Conservation (phyloP, 2,797 vertebrate genomes). For the Syngnathus rostellatus region DNA sequence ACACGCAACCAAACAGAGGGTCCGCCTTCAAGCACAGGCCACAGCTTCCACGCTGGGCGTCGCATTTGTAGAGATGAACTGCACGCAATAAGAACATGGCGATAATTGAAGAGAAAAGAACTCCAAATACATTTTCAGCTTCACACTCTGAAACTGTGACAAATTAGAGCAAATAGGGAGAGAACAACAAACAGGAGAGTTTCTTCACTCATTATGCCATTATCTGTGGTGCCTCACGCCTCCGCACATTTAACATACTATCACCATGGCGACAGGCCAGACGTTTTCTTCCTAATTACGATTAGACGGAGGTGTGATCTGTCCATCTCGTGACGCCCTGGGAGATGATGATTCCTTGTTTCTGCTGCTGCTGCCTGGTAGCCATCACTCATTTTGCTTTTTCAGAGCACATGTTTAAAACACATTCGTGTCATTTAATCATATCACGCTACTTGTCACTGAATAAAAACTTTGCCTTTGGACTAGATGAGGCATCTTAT, state of each 20-base stretch:
- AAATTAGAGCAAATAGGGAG: conserved; percentile 9
- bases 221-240: conserved; percentile 23
- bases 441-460: too few species aligned
- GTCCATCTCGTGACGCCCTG: conserved; percentile 54
- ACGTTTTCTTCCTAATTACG: conserved; percentile 68
- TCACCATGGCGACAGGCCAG: conserved; percentile 65
- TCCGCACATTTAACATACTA: conserved; percentile 48
- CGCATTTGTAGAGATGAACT: conserved; percentile 98
- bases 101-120: not conserved
- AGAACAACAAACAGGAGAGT: conserved; percentile 21
- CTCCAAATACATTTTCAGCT: not conserved
- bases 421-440: not conserved
- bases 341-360: conserved; percentile 18
- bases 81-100: conserved; percentile 11
- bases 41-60: conserved; percentile 89
- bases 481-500: too few species aligned
- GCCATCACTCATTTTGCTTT: not conserved
- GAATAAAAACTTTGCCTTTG: too few species aligned
- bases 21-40: conserved; percentile 94
- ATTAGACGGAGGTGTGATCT: conserved; percentile 60
- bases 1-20: conserved; percentile 88
- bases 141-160: conserved; percentile 2
- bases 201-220: conserved; percentile 37
- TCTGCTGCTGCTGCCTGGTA: not conserved
- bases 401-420: not conserved